Evolutionary conservation across 2,888 invertebrate genomes (phyloP).

Genomic region (Mantis religiosa): DNA sequence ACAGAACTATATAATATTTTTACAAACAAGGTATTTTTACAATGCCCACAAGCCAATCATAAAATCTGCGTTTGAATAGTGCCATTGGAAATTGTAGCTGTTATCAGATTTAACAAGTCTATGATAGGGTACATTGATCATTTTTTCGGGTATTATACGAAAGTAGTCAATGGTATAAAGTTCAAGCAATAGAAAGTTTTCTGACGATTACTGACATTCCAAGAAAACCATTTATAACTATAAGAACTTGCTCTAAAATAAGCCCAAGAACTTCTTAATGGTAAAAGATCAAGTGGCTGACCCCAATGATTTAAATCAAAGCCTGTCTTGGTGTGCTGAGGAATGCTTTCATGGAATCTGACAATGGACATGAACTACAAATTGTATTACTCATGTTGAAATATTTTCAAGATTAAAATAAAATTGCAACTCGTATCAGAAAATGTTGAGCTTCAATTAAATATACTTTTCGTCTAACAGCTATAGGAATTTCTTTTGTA

Average conservation of each 20-base stretch:
- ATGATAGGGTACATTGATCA: too few relatives aligned
- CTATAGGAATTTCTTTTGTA: neutral
- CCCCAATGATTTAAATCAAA: neutral
- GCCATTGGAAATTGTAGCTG: too few relatives aligned
- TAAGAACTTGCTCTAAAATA: neutral
- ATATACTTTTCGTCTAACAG: neutral
- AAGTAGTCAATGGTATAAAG: too few relatives aligned
- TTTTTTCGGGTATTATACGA: too few relatives aligned
- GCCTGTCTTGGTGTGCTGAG: neutral
- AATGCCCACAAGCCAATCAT: too few relatives aligned
- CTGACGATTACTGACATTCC: too few relatives aligned
- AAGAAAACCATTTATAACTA: too few relatives aligned
- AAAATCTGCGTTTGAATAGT: too few relatives aligned
- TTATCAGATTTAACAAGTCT: too few relatives aligned
- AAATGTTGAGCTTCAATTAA: neutral
- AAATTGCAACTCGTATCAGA: neutral
- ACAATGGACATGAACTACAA: neutral
- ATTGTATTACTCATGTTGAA: neutral
- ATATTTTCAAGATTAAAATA: neutral
- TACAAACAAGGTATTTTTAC: too few relatives aligned
- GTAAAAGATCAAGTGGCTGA: neutral
- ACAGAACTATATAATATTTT: too few relatives aligned
- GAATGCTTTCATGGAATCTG: neutral
- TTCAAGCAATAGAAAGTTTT: too few relatives aligned
- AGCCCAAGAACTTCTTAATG: neutral